These are phyloP conservation scores for Diarsia brunnea DNA, from an alignment of 2,888 invertebrate genomes.

Conservation along the genomic window DNA sequence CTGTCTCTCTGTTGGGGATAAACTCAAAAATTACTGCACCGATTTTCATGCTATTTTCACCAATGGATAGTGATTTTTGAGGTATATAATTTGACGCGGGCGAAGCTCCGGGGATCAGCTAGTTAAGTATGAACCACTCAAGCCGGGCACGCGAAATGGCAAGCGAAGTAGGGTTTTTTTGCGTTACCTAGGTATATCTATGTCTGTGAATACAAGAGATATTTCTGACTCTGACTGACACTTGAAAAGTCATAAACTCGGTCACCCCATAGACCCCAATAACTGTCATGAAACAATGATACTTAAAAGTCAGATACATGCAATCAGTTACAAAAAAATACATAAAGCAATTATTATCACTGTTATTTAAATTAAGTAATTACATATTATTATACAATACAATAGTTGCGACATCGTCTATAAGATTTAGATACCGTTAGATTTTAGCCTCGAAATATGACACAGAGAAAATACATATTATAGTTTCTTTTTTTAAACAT, in stretches of 20 bases:
- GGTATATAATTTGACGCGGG: no score
- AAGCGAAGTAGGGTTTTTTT: no score
- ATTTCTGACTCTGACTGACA: neutral
- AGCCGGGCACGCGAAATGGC: no score
- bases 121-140: no score
- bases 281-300: neutral
- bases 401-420: slow-evolving; percentile 33
- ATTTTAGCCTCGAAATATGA: slow-evolving; percentile 67
- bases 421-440: slow-evolving; percentile 49
- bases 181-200: no score
- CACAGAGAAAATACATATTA: slow-evolving; percentile 52
- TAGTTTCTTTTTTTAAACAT: slow-evolving; percentile 1
- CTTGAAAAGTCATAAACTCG: neutral
- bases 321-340: slow-evolving; percentile 36
- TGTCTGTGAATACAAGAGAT: neutral
- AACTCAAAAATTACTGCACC: no score
- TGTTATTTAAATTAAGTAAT: slow-evolving; percentile 59
- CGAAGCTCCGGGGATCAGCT: no score
- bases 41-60: no score
- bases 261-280: neutral
- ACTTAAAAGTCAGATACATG: slow-evolving; percentile 21
- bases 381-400: slow-evolving; percentile 33
- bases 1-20: no score
- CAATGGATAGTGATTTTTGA: no score
- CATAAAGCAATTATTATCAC: slow-evolving; percentile 64